Evolutionary conservation across 2,113 vertebrate genomes (phyloP), one percentile per base, ranked within the genome.

Genomic region (Hemichromis elongatus): DNA sequence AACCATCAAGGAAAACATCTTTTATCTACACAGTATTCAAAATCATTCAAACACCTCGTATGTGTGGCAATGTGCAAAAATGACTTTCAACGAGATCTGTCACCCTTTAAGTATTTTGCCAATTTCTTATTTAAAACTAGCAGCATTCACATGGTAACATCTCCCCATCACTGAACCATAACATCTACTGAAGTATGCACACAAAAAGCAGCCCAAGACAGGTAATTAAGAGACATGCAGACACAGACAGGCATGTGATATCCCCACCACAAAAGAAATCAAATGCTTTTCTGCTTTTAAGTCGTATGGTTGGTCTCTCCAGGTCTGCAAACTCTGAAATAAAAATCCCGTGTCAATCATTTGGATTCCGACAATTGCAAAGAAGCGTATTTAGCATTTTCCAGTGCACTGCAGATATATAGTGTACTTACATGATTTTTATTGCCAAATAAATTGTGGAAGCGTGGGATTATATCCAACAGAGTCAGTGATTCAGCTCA

Each of bases 371-470:
- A 92, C 81, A 59, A 68, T 63, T 63, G 54, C 47, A 78, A 82
- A 91, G 19, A 86, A 78, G 86, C 90, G 88, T 90, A 83, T 86
- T 88, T 82, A 70, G 86, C 85, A 84, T 92, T 94, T 87, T 77
- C 57, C 68, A 4, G 2, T 28, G 70, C 18, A 3, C n/a, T 56
- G 55, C 82, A 91, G 82, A 93, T 90, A 90, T 92, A 92, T 80
- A 5, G 90, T 83, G 79, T 88, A 81, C 90, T 89, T 87, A 79
- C 83, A 90, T 88, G 89, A 90, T 90, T 93, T 75, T 91, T 92
- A 94, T 79, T 78, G 70, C 55, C 87, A 89, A 94, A 92, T 95
- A 92, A 94, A 94, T 94, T 91, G 56, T 79, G 55, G 83, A 88
- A 81, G 70, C 77, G 86, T 40, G 35, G 92, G 86, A 89, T 87